Base-by-base conservation (phyloP, 2,888 invertebrate species). In the Platycheirus albimanus region DNA sequence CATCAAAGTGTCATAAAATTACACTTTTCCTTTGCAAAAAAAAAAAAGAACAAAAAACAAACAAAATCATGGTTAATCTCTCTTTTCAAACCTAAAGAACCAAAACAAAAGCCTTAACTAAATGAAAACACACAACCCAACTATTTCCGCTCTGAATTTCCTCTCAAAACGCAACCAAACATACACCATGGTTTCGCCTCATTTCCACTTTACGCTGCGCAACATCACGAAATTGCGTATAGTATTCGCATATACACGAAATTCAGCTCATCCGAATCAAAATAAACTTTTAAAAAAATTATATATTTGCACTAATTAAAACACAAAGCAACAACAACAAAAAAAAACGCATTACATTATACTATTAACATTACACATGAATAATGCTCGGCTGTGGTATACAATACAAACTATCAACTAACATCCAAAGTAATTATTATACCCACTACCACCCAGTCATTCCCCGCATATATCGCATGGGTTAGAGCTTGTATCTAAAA, bases 261-360 rank as follows among this genome's bases (percentile, higher is more conserved):
- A 52, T 33, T 15, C 10, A 36, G 24, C 75, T 66, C 67, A 75
- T 51, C 58, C 51, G 43, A 51, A 56, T 52, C 36, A 64, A 70
- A 77, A 77, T 70, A 70, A 77, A 77, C 70, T 45, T 3, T 49
- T 47, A 77, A 54, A 41, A 56, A 77, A 11, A 28, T 11, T 72
- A 52, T 71, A n/a, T n/a, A 71, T 67, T 72, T 69, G 36, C 67
- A 67, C 63, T 69, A 79, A 79, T 80, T 80, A 80, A 75, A 49
- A 56, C 17, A 43, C 43, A 28, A 52, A 63, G 36, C 63, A 24
- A 36, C 41, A 10, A 80, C 69, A 33, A 33, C 30, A 24, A 24
- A 24, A 24, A 24, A 4, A 24, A n/a, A n/a, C n/a, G 24, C 13
- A 33, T 54, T 33, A 41, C 30, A 24, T 20, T 13, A 20, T 30